phyloP scores from a whole-genome alignment of 2,888 invertebrate species.

The Deilephila elpenor region DNA sequence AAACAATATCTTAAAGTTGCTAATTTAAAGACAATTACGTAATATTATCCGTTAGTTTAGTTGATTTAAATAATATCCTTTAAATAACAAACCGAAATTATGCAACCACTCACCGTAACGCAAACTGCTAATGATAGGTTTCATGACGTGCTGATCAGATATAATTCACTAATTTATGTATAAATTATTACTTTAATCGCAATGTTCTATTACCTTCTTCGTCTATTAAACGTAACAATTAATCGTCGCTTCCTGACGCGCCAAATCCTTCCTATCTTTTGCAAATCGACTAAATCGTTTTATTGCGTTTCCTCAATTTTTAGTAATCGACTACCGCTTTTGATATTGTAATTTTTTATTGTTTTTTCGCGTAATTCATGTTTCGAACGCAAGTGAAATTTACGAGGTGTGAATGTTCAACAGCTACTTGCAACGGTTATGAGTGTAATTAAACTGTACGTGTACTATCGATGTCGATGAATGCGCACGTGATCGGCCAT shows the following conservation, averaged over 20 bases:
- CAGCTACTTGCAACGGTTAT: constrained; percentile 42
- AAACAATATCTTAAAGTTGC: no score
- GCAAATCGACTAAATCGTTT: constrained; percentile 12
- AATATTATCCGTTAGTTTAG: no score
- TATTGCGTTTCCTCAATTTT: constrained; percentile 22
- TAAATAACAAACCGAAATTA: no score
- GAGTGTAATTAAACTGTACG: constrained; percentile 43
- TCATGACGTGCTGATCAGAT: neutral
- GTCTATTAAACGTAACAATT: neutral
- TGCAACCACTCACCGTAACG: neutral
- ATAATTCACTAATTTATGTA: neutral
- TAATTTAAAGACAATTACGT: no score
- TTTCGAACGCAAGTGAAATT: constrained; percentile 37
- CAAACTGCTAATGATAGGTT: neutral
- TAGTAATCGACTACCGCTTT: constrained; percentile 1
- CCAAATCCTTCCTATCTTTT: neutral
- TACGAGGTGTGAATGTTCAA: constrained; percentile 41
- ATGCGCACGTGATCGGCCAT: constrained; percentile 37
- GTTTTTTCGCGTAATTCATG: constrained; percentile 32
- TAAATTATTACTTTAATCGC: constrained; percentile 2
- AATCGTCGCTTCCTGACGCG: neutral
- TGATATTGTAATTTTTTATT: neutral
- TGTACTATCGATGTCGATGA: constrained; percentile 38
- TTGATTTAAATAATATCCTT: no score
- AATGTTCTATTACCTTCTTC: neutral